A percentile compares a stretch with the other conserved stretches of the same genome.
These are phyloP conservation scores for Diorhabda elongata DNA, from an alignment of 1,140 invertebrate genomes.

Conservation along the genomic window DNA sequence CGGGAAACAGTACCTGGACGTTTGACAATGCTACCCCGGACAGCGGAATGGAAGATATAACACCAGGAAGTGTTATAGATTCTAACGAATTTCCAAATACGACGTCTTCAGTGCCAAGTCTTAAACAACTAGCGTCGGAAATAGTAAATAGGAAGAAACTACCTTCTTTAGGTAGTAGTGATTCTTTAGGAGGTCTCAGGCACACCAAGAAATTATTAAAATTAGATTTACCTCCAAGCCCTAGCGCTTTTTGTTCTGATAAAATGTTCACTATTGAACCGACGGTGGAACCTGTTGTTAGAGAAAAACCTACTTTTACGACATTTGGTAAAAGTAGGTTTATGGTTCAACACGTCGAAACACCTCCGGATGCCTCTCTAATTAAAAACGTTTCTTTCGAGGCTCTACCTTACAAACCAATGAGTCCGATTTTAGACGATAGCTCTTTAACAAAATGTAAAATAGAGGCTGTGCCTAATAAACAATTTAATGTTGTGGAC, in stretches of 20 bases:
- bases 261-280: conserved; percentile 38
- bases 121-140: conserved; percentile 39
- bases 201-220: conserved; percentile 70
- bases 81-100: conserved; percentile 25
- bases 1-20: conserved; percentile 49
- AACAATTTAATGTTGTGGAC: not conserved
- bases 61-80: conserved; percentile 48
- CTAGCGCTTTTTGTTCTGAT: conserved; percentile 43
- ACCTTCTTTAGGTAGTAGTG: conserved; percentile 21
- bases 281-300: conserved; percentile 30
- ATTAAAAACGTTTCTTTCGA: conserved; percentile 45
- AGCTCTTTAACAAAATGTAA: not conserved
- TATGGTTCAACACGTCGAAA: conserved; percentile 46
- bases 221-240: conserved; percentile 61
- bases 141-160: conserved; percentile 31
- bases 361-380: conserved; percentile 31
- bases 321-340: conserved; percentile 46
- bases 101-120: conserved; percentile 24
- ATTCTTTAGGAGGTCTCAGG: conserved; percentile 60
- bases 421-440: not conserved
- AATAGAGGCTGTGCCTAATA: not conserved
- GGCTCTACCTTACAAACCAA: conserved; percentile 43
- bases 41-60: conserved; percentile 56
- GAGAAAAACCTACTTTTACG: conserved; percentile 44
- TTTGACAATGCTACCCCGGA: conserved; percentile 52